These are phyloP conservation scores for Panulirus ornatus DNA, from an alignment of 1,140 invertebrate species.

Conservation along the genomic window DNA sequence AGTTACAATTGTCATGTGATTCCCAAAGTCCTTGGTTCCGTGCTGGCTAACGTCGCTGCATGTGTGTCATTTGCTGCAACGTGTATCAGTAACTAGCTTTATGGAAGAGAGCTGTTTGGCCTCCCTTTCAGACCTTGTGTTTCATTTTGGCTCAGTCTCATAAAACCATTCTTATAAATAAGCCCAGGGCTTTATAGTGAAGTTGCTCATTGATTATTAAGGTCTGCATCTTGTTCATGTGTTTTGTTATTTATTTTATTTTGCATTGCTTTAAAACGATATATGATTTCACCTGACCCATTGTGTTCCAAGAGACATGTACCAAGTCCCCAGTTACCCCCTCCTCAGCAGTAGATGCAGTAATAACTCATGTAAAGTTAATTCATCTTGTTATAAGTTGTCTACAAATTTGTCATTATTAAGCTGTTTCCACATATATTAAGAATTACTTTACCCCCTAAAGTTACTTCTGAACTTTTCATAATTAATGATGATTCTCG, in stretches of 20 bases:
- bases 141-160: conserved; percentile 32
- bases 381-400: conserved; percentile 36
- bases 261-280: conserved; percentile 57
- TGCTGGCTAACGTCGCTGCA: conserved; percentile 71
- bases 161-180: conserved; percentile 42
- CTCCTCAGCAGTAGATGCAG: conserved; percentile 68
- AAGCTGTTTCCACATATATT: conserved; percentile 49
- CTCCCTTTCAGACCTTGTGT: conserved; percentile 60
- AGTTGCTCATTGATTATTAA: conserved; percentile 50
- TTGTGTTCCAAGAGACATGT: conserved; percentile 49
- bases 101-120: conserved; percentile 31
- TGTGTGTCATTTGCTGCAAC: conserved; percentile 72
- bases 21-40: conserved; percentile 58
- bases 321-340: conserved; percentile 60
- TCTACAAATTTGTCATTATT: conserved; percentile 29
- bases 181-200: conserved; percentile 63
- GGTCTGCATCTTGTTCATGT: conserved; percentile 69
- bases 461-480: conserved; percentile 58
- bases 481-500: conserved; percentile 54
- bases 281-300: conserved; percentile 63
- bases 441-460: conserved; percentile 64
- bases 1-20: conserved; percentile 60
- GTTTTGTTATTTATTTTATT: conserved; percentile 55
- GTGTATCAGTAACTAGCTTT: conserved; percentile 59
- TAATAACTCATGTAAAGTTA: conserved; percentile 59